Conservation (phyloP, 2,113 vertebrate species). For the Promerops cafer region DNA sequence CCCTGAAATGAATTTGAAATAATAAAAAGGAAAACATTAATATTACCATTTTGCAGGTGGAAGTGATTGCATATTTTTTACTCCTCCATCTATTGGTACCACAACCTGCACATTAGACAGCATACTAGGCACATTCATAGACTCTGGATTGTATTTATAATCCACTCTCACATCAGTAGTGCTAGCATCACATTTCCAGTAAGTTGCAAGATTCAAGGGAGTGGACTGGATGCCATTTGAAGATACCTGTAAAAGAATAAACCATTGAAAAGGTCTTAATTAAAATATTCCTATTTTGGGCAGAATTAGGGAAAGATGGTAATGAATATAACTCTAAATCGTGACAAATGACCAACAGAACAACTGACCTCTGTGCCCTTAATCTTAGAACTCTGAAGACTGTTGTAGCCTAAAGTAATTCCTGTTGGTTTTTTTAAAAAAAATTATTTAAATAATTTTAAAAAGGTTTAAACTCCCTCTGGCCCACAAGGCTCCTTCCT, state of each 20-base stretch:
- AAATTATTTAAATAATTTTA: neutral
- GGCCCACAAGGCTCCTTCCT: neutral
- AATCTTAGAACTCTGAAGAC: neutral
- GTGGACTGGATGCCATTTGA: conserved; percentile 96
- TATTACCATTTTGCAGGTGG: conserved; percentile 86
- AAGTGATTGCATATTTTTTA: conserved; percentile 88
- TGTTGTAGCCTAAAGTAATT: neutral
- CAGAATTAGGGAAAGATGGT: neutral
- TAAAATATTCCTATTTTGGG: neutral
- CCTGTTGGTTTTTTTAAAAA: neutral
- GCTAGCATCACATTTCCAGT: conserved; percentile 88
- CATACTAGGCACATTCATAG: conserved; percentile 82
- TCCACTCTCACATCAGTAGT: conserved; percentile 94
- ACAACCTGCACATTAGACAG: conserved; percentile 89
- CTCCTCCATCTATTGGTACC: conserved; percentile 89
- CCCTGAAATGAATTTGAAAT: neutral
- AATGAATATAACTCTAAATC: neutral
- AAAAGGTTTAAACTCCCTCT: neutral
- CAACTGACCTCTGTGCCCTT: neutral
- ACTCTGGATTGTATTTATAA: conserved; percentile 93
- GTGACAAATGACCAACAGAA: neutral
- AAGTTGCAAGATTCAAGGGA: conserved; percentile 92
- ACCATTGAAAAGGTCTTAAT: neutral
- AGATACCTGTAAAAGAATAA: conserved; percentile 79
- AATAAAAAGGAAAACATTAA: neutral